Conservation (phyloP, 2,113 vertebrate genomes). For the Python bivittatus region DNA sequence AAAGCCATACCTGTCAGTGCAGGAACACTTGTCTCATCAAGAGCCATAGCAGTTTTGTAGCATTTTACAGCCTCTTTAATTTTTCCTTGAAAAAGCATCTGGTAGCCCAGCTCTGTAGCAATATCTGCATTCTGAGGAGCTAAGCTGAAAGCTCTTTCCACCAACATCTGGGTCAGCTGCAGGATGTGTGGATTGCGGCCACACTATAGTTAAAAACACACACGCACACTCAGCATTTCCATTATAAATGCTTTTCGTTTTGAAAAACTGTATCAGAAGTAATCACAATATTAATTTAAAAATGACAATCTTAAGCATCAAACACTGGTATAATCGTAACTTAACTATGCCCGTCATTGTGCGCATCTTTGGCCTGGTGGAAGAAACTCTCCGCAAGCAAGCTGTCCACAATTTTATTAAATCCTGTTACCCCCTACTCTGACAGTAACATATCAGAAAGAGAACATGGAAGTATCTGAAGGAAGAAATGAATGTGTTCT, state of each 20-base stretch:
- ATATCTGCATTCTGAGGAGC: slow-evolving; percentile 81
- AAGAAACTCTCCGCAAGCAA: neutral
- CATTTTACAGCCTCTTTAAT: slow-evolving; percentile 87
- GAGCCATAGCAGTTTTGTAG: slow-evolving; percentile 88
- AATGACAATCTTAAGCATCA: neutral
- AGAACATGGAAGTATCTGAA: neutral
- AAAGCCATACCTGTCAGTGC: slow-evolving; percentile 82
- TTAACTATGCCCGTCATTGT: neutral
- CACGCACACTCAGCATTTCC: neutral
- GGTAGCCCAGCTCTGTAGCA: slow-evolving; percentile 93
- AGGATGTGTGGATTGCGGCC: slow-evolving; percentile 87
- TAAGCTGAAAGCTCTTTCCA: slow-evolving; percentile 84
- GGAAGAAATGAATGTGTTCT: too few relatives aligned
- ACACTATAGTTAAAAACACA: slow-evolving; percentile 77
- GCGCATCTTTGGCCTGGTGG: neutral
- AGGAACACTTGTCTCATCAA: slow-evolving; percentile 87
- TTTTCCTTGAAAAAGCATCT: slow-evolving; percentile 87
- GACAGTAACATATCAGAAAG: neutral
- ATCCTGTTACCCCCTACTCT: neutral
- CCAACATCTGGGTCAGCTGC: slow-evolving; percentile 83
- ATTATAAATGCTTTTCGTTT: neutral
- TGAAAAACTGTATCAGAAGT: neutral
- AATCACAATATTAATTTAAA: neutral
- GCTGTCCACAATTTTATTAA: neutral
- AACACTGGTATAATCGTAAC: neutral